Evolutionary conservation across 2,113 vertebrate genomes (phyloP).

Genomic region (Cephalopterus ornatus): DNA sequence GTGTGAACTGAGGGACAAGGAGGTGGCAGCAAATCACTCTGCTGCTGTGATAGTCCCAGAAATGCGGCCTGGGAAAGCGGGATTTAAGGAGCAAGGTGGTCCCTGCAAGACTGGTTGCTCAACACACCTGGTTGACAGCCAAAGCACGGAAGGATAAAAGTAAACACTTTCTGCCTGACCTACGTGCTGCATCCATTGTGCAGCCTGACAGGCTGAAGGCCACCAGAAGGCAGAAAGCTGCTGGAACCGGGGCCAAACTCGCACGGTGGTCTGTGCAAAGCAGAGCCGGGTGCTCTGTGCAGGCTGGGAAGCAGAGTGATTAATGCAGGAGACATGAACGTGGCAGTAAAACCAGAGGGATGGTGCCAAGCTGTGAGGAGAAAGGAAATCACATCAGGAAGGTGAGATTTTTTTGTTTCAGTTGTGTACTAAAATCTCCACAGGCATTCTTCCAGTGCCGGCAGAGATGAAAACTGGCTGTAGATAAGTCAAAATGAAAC

Average conservation of each 20-base stretch:
- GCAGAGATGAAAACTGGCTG: neutral
- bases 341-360: neutral
- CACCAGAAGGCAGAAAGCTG: neutral
- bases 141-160: neutral
- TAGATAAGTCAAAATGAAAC: neutral
- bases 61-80: neutral
- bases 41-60: neutral
- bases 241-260: neutral
- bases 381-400: neutral
- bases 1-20: neutral
- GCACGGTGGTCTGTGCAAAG: neutral
- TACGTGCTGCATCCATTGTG: rapidly evolving
- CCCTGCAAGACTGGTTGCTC: neutral
- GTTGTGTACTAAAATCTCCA: neutral
- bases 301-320: neutral
- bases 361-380: neutral
- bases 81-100: neutral
- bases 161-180: neutral
- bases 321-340: neutral
- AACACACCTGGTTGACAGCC: neutral
- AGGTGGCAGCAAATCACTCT: neutral
- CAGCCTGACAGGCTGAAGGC: neutral
- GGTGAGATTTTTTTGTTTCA: neutral
- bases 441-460: neutral
- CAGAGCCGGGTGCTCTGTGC: neutral